phyloP scores from a whole-genome alignment of 2,797 vertebrate species.

The Sebastes jordani region DNA sequence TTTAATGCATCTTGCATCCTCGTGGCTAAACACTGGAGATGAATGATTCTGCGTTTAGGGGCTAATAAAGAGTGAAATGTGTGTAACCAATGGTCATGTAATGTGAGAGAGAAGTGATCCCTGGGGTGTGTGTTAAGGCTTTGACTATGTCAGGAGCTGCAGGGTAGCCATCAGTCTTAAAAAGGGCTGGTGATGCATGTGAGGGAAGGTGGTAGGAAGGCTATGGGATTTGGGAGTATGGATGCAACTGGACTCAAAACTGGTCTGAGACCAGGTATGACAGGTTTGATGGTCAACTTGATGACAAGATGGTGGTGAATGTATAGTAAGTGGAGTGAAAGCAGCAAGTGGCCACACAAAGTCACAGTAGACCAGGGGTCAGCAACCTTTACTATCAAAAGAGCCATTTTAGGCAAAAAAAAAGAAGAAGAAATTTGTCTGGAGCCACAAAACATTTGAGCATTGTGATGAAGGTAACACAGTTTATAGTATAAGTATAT shows the following conservation, averaged over 20 bases:
- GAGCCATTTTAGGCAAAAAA: too few relatives aligned
- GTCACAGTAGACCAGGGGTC: neutral
- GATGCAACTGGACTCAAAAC: neutral
- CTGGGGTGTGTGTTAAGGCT: neutral
- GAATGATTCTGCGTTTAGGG: neutral
- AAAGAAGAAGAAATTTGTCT: too few relatives aligned
- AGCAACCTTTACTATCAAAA: too few relatives aligned
- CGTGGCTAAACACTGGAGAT: rapidly evolving
- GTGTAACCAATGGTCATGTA: neutral
- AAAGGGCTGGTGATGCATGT: neutral
- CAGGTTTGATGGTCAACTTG: neutral
- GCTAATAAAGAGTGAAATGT: neutral
- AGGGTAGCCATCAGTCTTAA: neutral
- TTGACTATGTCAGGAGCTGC: neutral
- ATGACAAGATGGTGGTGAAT: neutral
- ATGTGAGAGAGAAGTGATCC: neutral
- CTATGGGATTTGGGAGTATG: neutral
- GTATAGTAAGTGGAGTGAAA: slow-evolving; percentile 21
- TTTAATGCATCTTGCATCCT: neutral
- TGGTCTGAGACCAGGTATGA: neutral
- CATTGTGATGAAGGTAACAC: too few relatives aligned
- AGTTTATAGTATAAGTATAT: too few relatives aligned
- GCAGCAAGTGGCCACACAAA: slow-evolving; percentile 34
- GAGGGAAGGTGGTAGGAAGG: neutral
- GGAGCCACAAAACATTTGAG: too few relatives aligned